Evolutionary conservation across 2,888 invertebrate genomes (phyloP), one percentile per base, ranked within the genome.

Genomic region (Nipponacmea schrenckii): DNA sequence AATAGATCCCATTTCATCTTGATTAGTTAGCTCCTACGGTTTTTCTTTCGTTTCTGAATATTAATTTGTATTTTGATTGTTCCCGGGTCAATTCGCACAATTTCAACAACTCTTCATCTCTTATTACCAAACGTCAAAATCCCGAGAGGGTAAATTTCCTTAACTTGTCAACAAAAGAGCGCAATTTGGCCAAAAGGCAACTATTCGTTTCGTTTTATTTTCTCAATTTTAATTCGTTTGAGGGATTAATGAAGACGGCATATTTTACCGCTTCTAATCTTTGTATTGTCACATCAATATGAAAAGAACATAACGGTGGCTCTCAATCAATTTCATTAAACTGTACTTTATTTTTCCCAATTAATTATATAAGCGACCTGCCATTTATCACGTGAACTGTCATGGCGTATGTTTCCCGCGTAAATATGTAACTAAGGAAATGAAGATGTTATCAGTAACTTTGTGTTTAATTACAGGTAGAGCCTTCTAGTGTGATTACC

Each of bases 1-100:
- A 63, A 45, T 44, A 46, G 63, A 45, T 69, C 63, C n/a, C 62
- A 69, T 69, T 69, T 62, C 46, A 62, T 44, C 63, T 15, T 69
- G 68, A 69, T 69, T 69, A 69, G 68, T 63, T 45, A 27, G 56
- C 24, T 46, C 63, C 17, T 46, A 69, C 44, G 39, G 39, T 46
- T 46, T 44, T 69, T 63, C 62, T 62, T 44, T 63, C 46, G 62
- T 69, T 69, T 44, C 46, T 46, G 68, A 63, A 69, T 69, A 69
- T 69, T 69, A 69, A 69, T 69, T 69, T 69, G 68, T 45, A 63
- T 69, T 69, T 62, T 62, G 63, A 69, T 69, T 69, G 68, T 69
- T 69, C 68, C 62, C 26, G 24, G 44, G 26, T 69, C 48, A 62
- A 62, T 68, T 46, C 39, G 62, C 63, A 46, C 62, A 46, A 69